Evolutionary conservation across 2,113 vertebrate species (phyloP).

Genomic region (Serranochromis macrocephalus): DNA sequence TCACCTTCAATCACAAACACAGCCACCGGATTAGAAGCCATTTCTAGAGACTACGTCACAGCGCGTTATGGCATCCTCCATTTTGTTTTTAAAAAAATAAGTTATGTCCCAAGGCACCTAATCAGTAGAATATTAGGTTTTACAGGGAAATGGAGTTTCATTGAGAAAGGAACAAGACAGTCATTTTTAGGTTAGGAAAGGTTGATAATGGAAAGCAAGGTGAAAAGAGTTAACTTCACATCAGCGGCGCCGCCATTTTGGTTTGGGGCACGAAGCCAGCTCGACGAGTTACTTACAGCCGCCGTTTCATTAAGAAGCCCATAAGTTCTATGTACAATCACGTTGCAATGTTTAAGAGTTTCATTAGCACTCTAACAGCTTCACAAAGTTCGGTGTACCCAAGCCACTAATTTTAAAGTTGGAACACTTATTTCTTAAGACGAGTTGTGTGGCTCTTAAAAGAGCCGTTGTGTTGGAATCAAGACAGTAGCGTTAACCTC

Average conservation of each 20-base stretch:
- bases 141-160: accelerated
- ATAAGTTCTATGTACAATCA: neutral
- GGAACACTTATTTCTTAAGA: neutral
- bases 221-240: neutral
- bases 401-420: neutral
- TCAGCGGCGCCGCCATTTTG: neutral
- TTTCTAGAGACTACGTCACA: neutral
- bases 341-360: neutral
- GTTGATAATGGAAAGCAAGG: neutral
- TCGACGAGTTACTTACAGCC: accelerated
- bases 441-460: neutral
- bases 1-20: neutral
- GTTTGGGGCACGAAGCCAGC: neutral
- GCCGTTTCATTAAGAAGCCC: neutral
- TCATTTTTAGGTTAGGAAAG: neutral
- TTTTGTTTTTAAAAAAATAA: neutral
- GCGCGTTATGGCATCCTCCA: neutral
- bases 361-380: neutral
- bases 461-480: neutral
- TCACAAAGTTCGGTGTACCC: neutral
- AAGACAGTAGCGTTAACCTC: neutral
- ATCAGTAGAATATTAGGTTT: neutral
- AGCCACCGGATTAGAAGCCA: neutral
- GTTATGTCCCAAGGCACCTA: neutral
- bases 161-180: neutral